A percentile compares a stretch with the other conserved stretches of the same genome.
Evolutionary conservation across 2,113 vertebrate species (phyloP).

Genomic region (Falcunculus frontatus): DNA sequence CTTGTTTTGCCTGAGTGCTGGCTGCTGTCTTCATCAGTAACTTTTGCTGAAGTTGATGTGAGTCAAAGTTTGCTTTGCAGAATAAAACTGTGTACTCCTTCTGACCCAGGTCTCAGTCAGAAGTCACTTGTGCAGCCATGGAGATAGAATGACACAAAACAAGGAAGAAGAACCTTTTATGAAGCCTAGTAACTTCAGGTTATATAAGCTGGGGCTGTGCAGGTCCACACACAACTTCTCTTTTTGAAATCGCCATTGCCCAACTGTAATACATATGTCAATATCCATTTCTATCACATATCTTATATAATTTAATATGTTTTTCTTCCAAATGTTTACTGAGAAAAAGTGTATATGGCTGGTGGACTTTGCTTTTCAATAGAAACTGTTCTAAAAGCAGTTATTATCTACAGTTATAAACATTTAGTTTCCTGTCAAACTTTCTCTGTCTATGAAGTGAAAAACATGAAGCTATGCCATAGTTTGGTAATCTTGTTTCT

Average conservation of each 20-base stretch:
- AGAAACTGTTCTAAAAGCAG: constrained; percentile 50
- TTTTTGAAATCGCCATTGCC: neutral
- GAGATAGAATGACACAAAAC: neutral
- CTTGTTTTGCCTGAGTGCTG: neutral
- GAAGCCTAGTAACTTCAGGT: neutral
- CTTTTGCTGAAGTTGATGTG: neutral
- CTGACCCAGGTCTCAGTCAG: neutral
- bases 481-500: neutral
- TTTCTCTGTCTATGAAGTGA: neutral
- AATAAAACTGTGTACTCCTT: neutral
- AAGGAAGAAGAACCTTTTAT: neutral
- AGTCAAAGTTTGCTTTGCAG: neutral
- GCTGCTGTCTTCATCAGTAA: neutral
- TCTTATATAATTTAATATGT: neutral
- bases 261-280: neutral
- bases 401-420: constrained; percentile 34
- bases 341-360: neutral
- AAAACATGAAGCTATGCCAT: neutral
- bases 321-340: neutral
- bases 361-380: constrained; percentile 9
- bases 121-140: neutral
- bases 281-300: neutral
- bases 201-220: neutral
- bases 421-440: neutral
- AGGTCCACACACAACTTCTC: neutral